Evolutionary conservation across 2,888 invertebrate genomes (phyloP).

Genomic region (Hemaris fuciformis): DNA sequence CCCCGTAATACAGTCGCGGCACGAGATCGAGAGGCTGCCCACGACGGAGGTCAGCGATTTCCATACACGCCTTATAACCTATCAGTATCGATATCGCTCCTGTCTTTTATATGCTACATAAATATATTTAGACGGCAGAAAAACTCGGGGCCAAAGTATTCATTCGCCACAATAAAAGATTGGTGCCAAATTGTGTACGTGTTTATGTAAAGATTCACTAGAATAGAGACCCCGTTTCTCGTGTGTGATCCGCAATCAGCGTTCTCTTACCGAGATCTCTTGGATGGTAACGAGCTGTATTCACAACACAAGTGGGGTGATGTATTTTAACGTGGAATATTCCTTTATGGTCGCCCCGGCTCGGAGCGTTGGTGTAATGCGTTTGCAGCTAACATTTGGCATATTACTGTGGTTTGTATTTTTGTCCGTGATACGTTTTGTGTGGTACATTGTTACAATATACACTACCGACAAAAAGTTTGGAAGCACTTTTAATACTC

Average conservation of each 20-base stretch:
- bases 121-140: slow-evolving; percentile 25
- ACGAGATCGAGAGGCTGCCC: slow-evolving; percentile 29
- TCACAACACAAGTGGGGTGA: background rate
- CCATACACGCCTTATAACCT: slow-evolving; percentile 36
- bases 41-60: slow-evolving; percentile 42
- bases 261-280: background rate
- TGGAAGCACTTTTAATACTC: no score
- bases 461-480: no score
- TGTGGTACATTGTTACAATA: no score
- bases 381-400: background rate
- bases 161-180: slow-evolving; percentile 24
- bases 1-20: slow-evolving; percentile 1
- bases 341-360: background rate
- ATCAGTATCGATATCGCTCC: slow-evolving; percentile 37
- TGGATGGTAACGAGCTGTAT: background rate
- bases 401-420: background rate
- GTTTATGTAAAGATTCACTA: slow-evolving; percentile 9
- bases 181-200: slow-evolving; percentile 28
- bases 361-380: background rate
- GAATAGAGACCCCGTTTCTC: slow-evolving; percentile 6
- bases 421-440: background rate
- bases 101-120: slow-evolving; percentile 17
- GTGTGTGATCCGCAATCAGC: slow-evolving; percentile 7
- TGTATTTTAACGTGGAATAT: background rate
- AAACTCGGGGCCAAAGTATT: slow-evolving; percentile 23